A percentile compares a stretch with the other conserved stretches of the same genome.
Evolutionary conservation across 2,888 invertebrate genomes (phyloP).

Genomic region (Antheraea assamensis): DNA sequence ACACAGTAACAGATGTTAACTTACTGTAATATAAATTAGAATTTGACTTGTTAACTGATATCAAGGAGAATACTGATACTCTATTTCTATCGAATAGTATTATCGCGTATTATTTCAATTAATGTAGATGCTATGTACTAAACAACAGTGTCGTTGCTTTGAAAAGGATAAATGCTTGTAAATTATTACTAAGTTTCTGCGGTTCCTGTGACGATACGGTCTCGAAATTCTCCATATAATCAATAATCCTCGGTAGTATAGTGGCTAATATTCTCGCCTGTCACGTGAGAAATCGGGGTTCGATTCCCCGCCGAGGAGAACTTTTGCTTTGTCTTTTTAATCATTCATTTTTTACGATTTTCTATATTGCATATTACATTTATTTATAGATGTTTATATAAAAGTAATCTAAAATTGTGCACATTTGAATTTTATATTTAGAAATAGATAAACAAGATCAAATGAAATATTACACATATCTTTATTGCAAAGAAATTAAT

Average conservation of each 20-base stretch:
- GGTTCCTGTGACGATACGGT: constrained; percentile 14
- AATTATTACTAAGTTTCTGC: neutral
- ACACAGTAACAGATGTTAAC: no score
- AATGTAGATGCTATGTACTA: neutral
- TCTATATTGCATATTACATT: no score
- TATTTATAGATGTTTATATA: neutral
- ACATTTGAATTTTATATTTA: no score
- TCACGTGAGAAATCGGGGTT: constrained; percentile 83
- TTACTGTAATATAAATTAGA: no score
- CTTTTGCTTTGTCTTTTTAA: constrained; percentile 6
- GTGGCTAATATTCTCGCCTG: constrained; percentile 83
- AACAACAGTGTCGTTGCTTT: neutral
- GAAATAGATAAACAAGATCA: no score
- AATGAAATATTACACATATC: no score
- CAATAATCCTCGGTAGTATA: constrained; percentile 63
- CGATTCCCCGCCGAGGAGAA: constrained; percentile 76
- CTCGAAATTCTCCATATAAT: neutral
- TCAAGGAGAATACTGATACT: no score
- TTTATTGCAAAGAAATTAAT: no score
- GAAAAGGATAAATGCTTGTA: neutral
- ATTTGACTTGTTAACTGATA: no score
- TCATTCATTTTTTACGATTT: neutral
- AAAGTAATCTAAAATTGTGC: no score
- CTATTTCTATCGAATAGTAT: no score
- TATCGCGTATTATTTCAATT: no score